Evolutionary conservation across 2,888 invertebrate species (phyloP).

Genomic region (Sthenelais limicola): DNA sequence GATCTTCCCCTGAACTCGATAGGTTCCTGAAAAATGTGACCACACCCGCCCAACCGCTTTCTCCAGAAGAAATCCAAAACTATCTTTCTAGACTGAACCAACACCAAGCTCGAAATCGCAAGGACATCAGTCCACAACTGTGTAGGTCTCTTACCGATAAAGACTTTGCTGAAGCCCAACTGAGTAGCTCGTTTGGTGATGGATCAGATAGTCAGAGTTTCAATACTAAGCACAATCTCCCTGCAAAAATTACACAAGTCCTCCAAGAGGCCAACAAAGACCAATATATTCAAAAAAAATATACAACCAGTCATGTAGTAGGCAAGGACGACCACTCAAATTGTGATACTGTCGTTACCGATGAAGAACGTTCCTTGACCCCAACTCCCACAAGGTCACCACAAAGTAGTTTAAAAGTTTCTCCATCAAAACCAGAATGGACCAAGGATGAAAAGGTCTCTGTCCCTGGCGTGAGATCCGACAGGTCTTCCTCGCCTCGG

Average conservation of each 20-base stretch:
- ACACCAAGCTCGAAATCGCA: conserved; percentile 25
- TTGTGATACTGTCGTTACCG: background rate
- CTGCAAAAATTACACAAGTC: conserved; percentile 2
- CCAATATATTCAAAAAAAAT: background rate
- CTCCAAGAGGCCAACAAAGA: conserved; percentile 23
- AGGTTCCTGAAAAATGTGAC: conserved; percentile 48
- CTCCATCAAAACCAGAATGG: background rate
- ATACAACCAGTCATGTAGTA: background rate
- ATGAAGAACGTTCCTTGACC: background rate
- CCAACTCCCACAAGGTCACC: conserved; percentile 2
- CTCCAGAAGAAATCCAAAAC: conserved; percentile 60
- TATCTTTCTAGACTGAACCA: conserved; percentile 59
- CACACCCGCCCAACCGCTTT: conserved; percentile 53
- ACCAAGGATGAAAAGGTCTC: background rate
- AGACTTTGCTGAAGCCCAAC: conserved; percentile 6
- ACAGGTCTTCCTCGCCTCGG: background rate
- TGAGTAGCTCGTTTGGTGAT: background rate
- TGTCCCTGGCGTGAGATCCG: no score
- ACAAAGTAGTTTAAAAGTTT: background rate
- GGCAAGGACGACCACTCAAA: background rate
- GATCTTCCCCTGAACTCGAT: conserved; percentile 52
- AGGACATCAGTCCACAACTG: conserved; percentile 30
- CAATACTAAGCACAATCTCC: background rate
- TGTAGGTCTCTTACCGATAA: conserved; percentile 22
- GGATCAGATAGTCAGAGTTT: background rate